phyloP scores from a whole-genome alignment of 1,140 invertebrate species.

The Mycetomoellerius zeteki region DNA sequence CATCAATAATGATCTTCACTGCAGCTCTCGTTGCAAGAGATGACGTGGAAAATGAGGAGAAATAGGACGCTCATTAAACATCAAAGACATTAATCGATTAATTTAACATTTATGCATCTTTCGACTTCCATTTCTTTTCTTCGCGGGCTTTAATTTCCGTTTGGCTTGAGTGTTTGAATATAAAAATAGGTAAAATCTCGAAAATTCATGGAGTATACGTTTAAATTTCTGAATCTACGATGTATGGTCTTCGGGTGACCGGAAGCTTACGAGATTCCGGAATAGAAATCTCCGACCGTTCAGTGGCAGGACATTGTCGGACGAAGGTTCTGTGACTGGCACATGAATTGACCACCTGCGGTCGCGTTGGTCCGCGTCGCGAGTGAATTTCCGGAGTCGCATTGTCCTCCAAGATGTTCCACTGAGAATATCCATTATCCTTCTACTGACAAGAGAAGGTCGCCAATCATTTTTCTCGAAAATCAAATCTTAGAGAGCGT shows the following conservation, averaged over 20 bases:
- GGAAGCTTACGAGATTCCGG: slow-evolving; percentile 11
- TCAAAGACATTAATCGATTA: not conserved
- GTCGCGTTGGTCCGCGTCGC: not conserved
- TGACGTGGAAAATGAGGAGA: not conserved
- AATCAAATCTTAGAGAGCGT: slow-evolving; percentile 13
- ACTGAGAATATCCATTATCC: slow-evolving; percentile 36
- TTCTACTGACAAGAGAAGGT: not conserved
- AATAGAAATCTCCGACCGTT: not conserved
- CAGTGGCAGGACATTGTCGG: slow-evolving; percentile 15
- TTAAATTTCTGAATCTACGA: not conserved
- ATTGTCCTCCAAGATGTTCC: slow-evolving; percentile 42
- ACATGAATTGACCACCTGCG: slow-evolving; percentile 66
- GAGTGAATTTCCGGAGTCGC: slow-evolving; percentile 26
- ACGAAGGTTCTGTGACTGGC: slow-evolving; percentile 52
- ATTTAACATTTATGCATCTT: not conserved
- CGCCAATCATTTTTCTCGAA: slow-evolving; percentile 29
- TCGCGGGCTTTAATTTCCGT: not conserved
- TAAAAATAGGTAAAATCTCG: not conserved
- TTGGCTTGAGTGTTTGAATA: not conserved
- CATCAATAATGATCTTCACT: not conserved
- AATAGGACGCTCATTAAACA: not conserved
- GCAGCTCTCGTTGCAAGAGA: not conserved
- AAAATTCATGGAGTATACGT: not conserved
- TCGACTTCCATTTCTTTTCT: not conserved
- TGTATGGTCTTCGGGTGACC: not conserved